These are phyloP conservation scores for Damaliscus lunatus DNA, from an alignment of 2,113 vertebrate genomes.

Conservation along the genomic window DNA sequence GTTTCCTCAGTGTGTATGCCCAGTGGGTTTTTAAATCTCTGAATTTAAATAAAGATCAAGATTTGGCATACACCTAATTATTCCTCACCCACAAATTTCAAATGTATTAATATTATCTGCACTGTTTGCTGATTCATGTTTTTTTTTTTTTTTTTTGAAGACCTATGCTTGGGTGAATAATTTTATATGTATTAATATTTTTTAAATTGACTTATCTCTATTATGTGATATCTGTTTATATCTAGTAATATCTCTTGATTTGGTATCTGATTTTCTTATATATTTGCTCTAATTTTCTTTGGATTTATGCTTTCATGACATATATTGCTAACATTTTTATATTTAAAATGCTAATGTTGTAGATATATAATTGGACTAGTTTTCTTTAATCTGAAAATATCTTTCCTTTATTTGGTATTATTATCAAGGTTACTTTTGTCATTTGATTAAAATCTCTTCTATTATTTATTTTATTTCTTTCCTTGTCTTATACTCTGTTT, in stretches of 20 bases:
- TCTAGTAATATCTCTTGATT: background rate
- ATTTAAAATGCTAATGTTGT: background rate
- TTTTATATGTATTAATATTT: background rate
- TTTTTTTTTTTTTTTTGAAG: background rate
- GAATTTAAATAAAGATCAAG: background rate
- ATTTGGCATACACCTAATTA: background rate
- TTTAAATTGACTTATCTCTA: background rate
- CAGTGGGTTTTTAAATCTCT: background rate
- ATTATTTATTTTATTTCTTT: background rate
- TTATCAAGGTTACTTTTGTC: background rate
- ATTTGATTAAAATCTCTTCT: background rate
- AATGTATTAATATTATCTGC: background rate
- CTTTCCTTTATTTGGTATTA: background rate
- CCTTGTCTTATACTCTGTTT: background rate
- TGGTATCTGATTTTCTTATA: background rate
- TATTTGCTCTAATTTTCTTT: background rate
- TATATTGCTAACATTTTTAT: background rate
- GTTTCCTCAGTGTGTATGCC: too few species aligned
- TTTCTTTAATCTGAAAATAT: background rate
- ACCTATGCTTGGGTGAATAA: background rate
- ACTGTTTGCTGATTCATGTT: background rate
- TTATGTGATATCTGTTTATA: background rate
- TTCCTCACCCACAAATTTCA: background rate
- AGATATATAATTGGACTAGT: background rate
- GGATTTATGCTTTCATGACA: background rate